Evolutionary conservation across 2,113 vertebrate species (phyloP), one percentile per base, ranked within the genome.

Genomic region (Muntiacus muntjak): DNA sequence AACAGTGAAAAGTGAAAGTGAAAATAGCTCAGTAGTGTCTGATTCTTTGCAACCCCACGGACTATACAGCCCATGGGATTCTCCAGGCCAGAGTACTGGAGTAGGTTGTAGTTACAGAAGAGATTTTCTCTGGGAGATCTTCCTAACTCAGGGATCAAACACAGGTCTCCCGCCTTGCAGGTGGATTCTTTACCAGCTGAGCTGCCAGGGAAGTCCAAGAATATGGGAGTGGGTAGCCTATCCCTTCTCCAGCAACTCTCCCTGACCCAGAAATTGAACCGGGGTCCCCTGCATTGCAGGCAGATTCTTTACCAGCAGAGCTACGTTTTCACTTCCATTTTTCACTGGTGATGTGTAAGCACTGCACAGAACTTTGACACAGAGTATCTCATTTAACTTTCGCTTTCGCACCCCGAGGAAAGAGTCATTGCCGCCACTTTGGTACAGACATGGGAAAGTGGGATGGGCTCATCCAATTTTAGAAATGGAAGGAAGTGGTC

Each of bases 361-460:
- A 1, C 26, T 40, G 6, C 60, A 74, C 55, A 33, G 36, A 62
- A 1, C 4, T 89, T 43, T 17, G 15, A 26, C 5, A 3, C 14
- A 4, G 1, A 71, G 6, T 1, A 30, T 62, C 57, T 89, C 17
- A 26, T 6, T 71, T 55, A 43, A 82, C 16, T 15, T 33, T 76
- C 6, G 33, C 19, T 88, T 81, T 89, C 1, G 25, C 17, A 30
- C 10, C 4, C 6, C 5, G 2, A 88, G 43, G 28, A n/a, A 47
- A 81, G 1, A 90, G 36, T 30, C 23, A 6, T 43, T 6, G 4
- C 15, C 25, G 28, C 2, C 16, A 67, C 16, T 52, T 11, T 50
- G 13, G 26, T n/a, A 28, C 0, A 16, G 7, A 2, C 3, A 1
- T 36, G 3, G 47, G 19, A 87, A 26, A 17, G 19, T 40, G 7